phyloP scores from a whole-genome alignment of 2,113 vertebrate genomes.

The Desmodus rotundus region DNA sequence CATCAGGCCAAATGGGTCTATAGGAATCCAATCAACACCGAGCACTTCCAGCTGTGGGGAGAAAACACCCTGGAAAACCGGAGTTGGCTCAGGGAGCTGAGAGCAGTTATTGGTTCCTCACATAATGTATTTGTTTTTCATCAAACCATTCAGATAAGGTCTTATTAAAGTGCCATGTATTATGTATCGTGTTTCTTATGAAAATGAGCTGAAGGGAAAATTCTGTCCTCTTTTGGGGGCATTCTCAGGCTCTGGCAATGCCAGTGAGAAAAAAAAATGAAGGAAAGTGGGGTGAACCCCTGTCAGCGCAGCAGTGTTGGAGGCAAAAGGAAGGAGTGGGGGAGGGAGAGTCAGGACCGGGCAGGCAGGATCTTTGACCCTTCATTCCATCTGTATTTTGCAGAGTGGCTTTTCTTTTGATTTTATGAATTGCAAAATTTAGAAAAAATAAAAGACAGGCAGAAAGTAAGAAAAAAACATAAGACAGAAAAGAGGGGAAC shows the following conservation, averaged over 20 bases:
- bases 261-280: not conserved
- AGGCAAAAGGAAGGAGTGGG: constrained; percentile 52
- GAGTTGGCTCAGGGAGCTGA: constrained; percentile 50
- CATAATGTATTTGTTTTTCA: constrained; percentile 82
- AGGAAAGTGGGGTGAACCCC: constrained; percentile 58
- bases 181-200: constrained; percentile 80
- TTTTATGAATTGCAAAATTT: not conserved
- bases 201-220: constrained; percentile 76
- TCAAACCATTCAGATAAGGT: constrained; percentile 81
- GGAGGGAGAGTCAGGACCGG: not conserved
- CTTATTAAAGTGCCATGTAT: constrained; percentile 80
- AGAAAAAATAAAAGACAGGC: not conserved
- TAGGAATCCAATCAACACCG: constrained; percentile 48
- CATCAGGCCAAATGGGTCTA: constrained; percentile 33
- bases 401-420: not conserved
- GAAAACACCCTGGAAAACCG: not conserved
- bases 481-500: not conserved
- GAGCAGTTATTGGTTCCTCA: constrained; percentile 74
- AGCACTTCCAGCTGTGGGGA: constrained; percentile 30
- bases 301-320: constrained; percentile 69
- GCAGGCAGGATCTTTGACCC: constrained; percentile 40
- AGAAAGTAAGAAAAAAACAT: not conserved
- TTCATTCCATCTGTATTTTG: not conserved
- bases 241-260: constrained; percentile 66
- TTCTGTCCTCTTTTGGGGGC: constrained; percentile 55